Evolutionary conservation across 2,113 vertebrate genomes (phyloP).

Genomic region (Epinephelus fuscoguttatus): DNA sequence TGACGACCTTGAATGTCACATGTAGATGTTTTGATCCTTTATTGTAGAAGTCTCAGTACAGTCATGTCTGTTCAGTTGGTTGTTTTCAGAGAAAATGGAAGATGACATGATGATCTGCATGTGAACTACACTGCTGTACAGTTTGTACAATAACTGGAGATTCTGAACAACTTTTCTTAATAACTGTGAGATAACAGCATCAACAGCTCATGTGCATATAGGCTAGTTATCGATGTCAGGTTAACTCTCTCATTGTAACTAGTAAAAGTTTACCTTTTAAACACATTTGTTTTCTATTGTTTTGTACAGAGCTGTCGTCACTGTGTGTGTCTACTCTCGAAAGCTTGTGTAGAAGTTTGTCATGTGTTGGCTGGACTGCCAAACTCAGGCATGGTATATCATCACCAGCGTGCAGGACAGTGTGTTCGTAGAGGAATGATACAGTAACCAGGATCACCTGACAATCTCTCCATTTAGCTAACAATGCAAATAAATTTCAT

Average conservation of each 20-base stretch:
- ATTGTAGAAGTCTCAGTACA: not conserved
- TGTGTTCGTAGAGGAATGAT: constrained; percentile 13
- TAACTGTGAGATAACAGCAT: not conserved
- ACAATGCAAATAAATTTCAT: constrained; percentile 66
- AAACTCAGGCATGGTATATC: constrained; percentile 66
- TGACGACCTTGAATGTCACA: not conserved
- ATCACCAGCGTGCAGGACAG: constrained; percentile 31
- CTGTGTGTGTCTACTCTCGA: not conserved
- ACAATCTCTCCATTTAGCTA: constrained; percentile 55
- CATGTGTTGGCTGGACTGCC: constrained; percentile 28
- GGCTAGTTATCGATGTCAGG: constrained; percentile 23
- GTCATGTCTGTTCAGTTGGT: not conserved
- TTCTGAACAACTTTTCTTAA: constrained; percentile 4
- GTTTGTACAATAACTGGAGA: constrained; percentile 27
- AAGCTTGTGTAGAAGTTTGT: constrained; percentile 47
- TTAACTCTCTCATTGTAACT: constrained; percentile 28
- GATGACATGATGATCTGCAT: constrained; percentile 10
- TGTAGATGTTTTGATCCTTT: constrained; percentile 1
- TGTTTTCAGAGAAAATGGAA: constrained; percentile 22
- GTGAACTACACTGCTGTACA: constrained; percentile 28
- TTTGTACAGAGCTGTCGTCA: constrained; percentile 17
- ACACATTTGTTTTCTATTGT: constrained; percentile 29
- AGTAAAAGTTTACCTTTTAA: constrained; percentile 69
- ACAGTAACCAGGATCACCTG: constrained; percentile 38
- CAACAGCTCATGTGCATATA: constrained; percentile 6